Conservation (phyloP, 2,113 vertebrate genomes). For the Seriola aureovittata region DNA sequence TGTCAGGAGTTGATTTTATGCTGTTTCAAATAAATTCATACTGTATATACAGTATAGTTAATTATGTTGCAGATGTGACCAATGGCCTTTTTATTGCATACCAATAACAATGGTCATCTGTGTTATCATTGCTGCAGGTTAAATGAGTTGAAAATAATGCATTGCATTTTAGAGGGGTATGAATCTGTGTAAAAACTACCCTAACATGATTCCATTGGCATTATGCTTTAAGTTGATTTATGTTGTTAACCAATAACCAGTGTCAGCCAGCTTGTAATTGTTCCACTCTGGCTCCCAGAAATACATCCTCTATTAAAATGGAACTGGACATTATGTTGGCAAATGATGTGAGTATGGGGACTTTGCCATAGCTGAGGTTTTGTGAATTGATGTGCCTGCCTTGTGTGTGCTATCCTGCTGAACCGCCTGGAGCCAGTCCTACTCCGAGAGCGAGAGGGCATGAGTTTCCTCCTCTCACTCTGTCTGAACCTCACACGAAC, state of each 20-base stretch:
- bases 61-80: background rate
- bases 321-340: slow-evolving; percentile 48
- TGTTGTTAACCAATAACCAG: slow-evolving; percentile 6
- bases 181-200: background rate
- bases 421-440: slow-evolving; percentile 55
- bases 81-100: background rate
- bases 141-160: background rate
- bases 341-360: slow-evolving; percentile 23
- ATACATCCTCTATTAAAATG: slow-evolving; percentile 21
- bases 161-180: background rate
- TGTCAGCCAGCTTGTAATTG: background rate
- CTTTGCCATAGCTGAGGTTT: slow-evolving; percentile 31
- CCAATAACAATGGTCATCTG: background rate
- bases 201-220: background rate
- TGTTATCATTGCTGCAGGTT: background rate
- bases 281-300: slow-evolving; percentile 19
- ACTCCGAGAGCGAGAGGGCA: slow-evolving; percentile 45
- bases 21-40: background rate
- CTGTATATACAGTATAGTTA: background rate
- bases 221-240: background rate
- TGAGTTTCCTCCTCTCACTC: slow-evolving; percentile 6
- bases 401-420: slow-evolving; percentile 38
- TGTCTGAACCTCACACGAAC: slow-evolving; percentile 21
- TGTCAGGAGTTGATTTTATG: background rate
- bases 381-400: slow-evolving; percentile 47